Conservation (phyloP, 2,113 vertebrate genomes). For the Oncorhynchus gorbuscha region DNA sequence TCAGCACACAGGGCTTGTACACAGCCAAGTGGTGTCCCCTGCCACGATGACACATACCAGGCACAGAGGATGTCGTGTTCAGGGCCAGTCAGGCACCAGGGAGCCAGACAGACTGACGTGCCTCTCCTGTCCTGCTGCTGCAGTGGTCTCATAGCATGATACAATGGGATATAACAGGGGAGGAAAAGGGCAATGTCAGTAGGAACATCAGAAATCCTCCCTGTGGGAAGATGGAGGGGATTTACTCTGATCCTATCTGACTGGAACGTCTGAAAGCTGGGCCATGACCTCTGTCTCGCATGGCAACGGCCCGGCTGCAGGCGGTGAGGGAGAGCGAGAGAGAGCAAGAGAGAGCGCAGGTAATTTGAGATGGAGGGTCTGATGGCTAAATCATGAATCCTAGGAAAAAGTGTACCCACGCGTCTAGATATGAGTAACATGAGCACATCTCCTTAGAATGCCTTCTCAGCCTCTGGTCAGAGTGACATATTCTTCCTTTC, state of each 20-base stretch:
- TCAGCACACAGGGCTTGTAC: slow-evolving; percentile 56
- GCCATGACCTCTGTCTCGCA: not conserved
- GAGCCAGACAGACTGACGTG: slow-evolving; percentile 3
- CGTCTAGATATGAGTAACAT: not conserved
- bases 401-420: not conserved
- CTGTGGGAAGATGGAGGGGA: not conserved
- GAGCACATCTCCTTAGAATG: not conserved
- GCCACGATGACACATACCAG: slow-evolving; percentile 39
- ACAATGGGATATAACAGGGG: too few relatives aligned
- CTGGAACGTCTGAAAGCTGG: not conserved
- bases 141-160: not conserved
- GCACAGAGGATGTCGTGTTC: slow-evolving; percentile 42
- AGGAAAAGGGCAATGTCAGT: not conserved
- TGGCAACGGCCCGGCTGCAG: not conserved
- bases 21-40: slow-evolving; percentile 36
- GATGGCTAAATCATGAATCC: not conserved
- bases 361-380: too few relatives aligned
- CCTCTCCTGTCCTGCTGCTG: not conserved
- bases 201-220: not conserved
- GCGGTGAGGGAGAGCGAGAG: too few relatives aligned
- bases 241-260: not conserved
- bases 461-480: not conserved
- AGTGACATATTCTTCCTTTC: not conserved
- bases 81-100: slow-evolving; percentile 13
- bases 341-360: too few relatives aligned